Evolutionary conservation across 2,113 vertebrate genomes (phyloP), one percentile per base, ranked within the genome.

Genomic region (Heloderma charlesbogerti): DNA sequence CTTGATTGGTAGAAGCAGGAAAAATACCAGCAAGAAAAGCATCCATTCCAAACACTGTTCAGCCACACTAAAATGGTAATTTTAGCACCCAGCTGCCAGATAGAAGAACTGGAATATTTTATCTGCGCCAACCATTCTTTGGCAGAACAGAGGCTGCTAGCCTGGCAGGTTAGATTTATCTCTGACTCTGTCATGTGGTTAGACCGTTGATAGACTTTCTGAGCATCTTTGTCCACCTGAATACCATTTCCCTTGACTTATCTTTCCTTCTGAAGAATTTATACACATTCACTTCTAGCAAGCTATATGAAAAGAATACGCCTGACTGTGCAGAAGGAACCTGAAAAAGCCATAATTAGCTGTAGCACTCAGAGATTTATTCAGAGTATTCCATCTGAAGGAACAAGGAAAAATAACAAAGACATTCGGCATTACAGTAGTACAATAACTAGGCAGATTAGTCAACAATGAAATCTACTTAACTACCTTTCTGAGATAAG

Each of bases 131-230:
- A 13, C 84, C 13, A 60, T 87, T 60, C 4, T 3, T 69, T 45
- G 57, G 5, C 77, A 6, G 81, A 84, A 34, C 6, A 27, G 3
- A 25, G 57, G 45, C 78, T 71, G n/a, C 83, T 75, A 72, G 51
- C 6, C 48, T 69, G 85, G 91, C 85, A 86, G 88, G 78, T 81
- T 91, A 75, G 71, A 89, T 94, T 91, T 92, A 94, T 92, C 81
- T 15, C 37, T 25, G 4, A 25, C 13, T 67, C 37, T 91, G 40
- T 84, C 7, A 15, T 43, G 81, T 66, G 12, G 1, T 29, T 20
- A 1, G 63, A 34, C 15, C 60, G 86, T 86, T 82, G 74, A 45
- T 1, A 40, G 93, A 80, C 18, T 95, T 85, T 82, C 12, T 10
- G 4, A 7, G 83, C 0, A 6, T 4, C 71, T 72, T 75, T 90